A percentile compares a stretch with the other conserved stretches of the same genome.
phyloP scores from a whole-genome alignment of 2,797 vertebrate genomes.

The Gadopsis bispinosus region DNA sequence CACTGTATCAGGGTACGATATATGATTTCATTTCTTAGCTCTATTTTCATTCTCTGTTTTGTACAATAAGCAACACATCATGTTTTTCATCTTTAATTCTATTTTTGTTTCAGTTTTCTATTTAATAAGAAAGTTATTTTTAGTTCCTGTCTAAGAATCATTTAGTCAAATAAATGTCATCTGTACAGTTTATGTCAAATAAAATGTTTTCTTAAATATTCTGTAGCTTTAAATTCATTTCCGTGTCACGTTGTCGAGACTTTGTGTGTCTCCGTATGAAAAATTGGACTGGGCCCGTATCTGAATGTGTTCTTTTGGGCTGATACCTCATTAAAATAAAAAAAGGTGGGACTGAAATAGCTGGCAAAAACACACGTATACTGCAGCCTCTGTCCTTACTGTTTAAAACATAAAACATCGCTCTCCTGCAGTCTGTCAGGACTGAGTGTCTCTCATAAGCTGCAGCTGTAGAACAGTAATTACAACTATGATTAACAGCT shows the following conservation, averaged over 20 bases:
- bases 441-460: slow-evolving; percentile 26
- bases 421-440: slow-evolving; percentile 22
- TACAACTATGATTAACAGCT: slow-evolving; percentile 68
- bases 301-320: background rate
- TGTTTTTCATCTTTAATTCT: slow-evolving; percentile 89
- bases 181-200: slow-evolving; percentile 99
- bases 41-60: slow-evolving; percentile 89
- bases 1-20: slow-evolving; percentile 94
- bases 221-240: slow-evolving; percentile 79
- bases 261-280: background rate
- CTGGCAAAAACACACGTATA: slow-evolving; percentile 25
- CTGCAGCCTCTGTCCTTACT: slow-evolving; percentile 25
- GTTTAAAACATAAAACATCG: slow-evolving; percentile 50
- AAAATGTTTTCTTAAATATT: slow-evolving; percentile 89
- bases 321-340: slow-evolving; percentile 30
- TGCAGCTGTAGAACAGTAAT: slow-evolving; percentile 50
- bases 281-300: background rate
- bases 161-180: slow-evolving; percentile 96
- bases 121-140: slow-evolving; percentile 97
- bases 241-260: slow-evolving; percentile 42
- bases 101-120: slow-evolving; percentile 91
- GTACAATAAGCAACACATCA: slow-evolving; percentile 90
- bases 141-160: slow-evolving; percentile 96
- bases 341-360: slow-evolving; percentile 44
- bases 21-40: slow-evolving; percentile 91